Evolutionary conservation across 37 sponge, comb jelly and placozoan species (phyloP).

Genomic region (Chondrilla cf. caribensis): DNA sequence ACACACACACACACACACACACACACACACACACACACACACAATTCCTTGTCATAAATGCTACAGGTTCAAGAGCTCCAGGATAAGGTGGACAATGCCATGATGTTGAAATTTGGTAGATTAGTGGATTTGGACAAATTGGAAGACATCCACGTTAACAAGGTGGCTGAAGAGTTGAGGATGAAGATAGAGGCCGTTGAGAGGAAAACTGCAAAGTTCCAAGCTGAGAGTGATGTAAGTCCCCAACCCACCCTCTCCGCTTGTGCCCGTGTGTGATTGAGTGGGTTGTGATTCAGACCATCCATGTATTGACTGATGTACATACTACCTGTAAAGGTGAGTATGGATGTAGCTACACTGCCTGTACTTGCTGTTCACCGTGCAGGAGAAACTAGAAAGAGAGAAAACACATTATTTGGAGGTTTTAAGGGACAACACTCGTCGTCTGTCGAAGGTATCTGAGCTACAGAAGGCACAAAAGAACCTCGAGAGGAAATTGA

Average conservation of each 20-base stretch:
- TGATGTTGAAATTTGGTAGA: constrained; percentile 95
- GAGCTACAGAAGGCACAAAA: constrained; percentile 57
- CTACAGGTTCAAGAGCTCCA: constrained; percentile 60
- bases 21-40: neutral
- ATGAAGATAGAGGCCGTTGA: constrained; percentile 59
- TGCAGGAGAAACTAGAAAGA: constrained; percentile 56
- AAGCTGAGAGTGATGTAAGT: constrained; percentile 33
- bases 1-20: neutral
- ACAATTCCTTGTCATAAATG: neutral
- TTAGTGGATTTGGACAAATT: constrained; percentile 87
- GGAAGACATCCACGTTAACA: constrained; percentile 73
- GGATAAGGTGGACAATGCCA: constrained; percentile 69
- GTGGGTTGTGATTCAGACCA: neutral
- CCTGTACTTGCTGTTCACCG: neutral
- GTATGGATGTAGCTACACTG: neutral
- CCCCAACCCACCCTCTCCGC: neutral
- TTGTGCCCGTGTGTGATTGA: no score
- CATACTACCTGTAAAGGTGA: neutral
- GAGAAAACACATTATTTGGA: constrained; percentile 48
- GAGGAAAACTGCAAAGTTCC: constrained; percentile 18
- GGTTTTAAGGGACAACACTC: constrained; percentile 77
- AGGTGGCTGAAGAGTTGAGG: constrained; percentile 71
- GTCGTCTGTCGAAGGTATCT: constrained; percentile 47
- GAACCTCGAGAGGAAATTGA: constrained; percentile 68
- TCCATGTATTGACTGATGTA: neutral